Conservation (phyloP, 2,888 invertebrate species). For the Scaptomyza reducta region DNA sequence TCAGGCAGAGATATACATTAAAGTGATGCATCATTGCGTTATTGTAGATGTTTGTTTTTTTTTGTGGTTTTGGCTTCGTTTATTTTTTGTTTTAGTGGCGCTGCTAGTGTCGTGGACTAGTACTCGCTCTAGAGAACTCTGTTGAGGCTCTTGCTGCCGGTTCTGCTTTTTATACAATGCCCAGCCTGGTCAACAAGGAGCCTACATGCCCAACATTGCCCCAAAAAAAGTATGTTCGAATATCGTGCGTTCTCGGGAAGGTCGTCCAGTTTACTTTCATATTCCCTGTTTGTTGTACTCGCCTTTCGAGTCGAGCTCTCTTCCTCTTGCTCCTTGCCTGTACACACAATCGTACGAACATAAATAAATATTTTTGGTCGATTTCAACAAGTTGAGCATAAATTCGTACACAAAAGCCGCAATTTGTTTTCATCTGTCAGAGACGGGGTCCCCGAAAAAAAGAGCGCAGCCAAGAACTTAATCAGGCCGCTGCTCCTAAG, state of each 20-base stretch:
- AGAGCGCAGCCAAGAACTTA: constrained; percentile 65
- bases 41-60: neutral
- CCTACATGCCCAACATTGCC: constrained; percentile 23
- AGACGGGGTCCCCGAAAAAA: constrained; percentile 11
- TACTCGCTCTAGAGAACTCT: constrained; percentile 83
- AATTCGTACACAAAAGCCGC: constrained; percentile 79
- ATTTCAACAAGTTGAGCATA: constrained; percentile 81
- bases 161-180: constrained; percentile 80
- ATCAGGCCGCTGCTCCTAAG: constrained; percentile 63
- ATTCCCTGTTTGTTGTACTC: constrained; percentile 58
- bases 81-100: constrained; percentile 60
- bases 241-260: constrained; percentile 81
- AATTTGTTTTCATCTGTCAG: constrained; percentile 78
- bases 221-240: constrained; percentile 29
- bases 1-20: constrained; percentile 25
- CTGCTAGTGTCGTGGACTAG: constrained; percentile 83
- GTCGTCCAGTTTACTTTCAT: constrained; percentile 83
- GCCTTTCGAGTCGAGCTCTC: constrained; percentile 1
- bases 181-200: constrained; percentile 28
- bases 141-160: constrained; percentile 55
- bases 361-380: constrained; percentile 67
- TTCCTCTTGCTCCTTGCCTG: constrained; percentile 40
- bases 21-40: constrained; percentile 35
- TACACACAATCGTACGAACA: constrained; percentile 21
- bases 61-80: constrained; percentile 11